phyloP scores from a whole-genome alignment of 2,797 vertebrate species.

The Parambassis ranga region DNA sequence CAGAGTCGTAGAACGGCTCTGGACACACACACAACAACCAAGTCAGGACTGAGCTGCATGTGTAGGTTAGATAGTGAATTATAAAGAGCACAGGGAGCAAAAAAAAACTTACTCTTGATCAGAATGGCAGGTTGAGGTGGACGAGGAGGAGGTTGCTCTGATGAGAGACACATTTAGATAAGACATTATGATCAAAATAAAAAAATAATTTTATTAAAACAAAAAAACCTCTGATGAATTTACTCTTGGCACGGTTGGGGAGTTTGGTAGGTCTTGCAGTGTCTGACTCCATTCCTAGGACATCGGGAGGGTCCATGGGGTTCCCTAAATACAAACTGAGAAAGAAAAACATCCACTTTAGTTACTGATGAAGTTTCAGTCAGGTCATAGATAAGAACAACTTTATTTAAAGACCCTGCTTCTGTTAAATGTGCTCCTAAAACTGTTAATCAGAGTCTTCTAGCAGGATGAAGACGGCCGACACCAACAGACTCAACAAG shows the following conservation, averaged over 20 bases:
- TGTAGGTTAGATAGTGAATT: not conserved
- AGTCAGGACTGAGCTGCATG: not conserved
- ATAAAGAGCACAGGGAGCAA: not conserved
- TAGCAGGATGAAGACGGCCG: too few relatives aligned
- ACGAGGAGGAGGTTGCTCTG: slow-evolving; percentile 95
- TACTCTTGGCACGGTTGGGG: slow-evolving; percentile 92
- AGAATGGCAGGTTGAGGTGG: slow-evolving; percentile 92
- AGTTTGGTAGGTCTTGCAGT: slow-evolving; percentile 86
- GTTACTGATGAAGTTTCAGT: not conserved
- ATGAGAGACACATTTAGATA: not conserved
- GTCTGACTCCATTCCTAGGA: slow-evolving; percentile 87
- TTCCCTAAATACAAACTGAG: slow-evolving; percentile 95
- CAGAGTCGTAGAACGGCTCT: slow-evolving; percentile 93
- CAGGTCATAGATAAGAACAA: too few relatives aligned
- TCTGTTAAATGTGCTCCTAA: too few relatives aligned
- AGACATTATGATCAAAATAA: not conserved
- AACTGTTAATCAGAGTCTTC: too few relatives aligned
- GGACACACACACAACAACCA: not conserved
- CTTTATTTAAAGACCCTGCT: too few relatives aligned
- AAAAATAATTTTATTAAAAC: not conserved
- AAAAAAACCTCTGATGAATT: not conserved
- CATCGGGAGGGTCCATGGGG: slow-evolving; percentile 97
- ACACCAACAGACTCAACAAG: too few relatives aligned
- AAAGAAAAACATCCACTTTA: not conserved
- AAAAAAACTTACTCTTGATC: slow-evolving; percentile 89